Base-by-base conservation (phyloP, 2,797 vertebrate genomes). In the Trachops cirrhosus region DNA sequence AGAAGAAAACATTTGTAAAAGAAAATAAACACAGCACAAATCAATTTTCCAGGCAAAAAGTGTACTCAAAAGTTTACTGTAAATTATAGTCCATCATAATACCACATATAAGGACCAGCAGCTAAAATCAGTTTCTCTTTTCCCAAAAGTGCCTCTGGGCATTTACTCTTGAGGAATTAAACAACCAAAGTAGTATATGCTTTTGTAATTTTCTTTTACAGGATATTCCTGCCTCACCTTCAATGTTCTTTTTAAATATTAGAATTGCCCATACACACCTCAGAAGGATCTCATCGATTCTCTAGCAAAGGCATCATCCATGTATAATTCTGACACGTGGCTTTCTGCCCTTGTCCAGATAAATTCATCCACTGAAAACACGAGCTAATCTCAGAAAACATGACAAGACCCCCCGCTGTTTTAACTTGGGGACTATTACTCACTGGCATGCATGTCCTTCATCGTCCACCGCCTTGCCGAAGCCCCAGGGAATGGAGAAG, bases 361-460 rank as follows among this genome's bases (percentile, higher is more conserved):
- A 91, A 87, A 94, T 77, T 19, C 26, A 73, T 84, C 73, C 29
- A 73, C 79, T 18, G 16, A 46, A 82, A 83, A 41, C 86, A 86
- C 0, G 12, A 86, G 78, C 57, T 41, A 7, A 70, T 75, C 79
- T 73, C 83, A 85, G 50, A 84, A 91, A 73, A 71, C 67, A 78
- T 2, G 39, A 91, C 26, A 48, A 93, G 57, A 75, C 37, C 64
- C 50, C 15, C 59, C 21, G 8, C 48, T 57, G 71, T 54, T 96
- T 86, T 52, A 75, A 77, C 71, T 73, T 78, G 77, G 96, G 73
- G 75, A 78, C 77, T 54, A 26, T 52, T 98, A 99, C 98, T 99
- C 97, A 99, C 98, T 95, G 98, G 96, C 98, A 99, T 93, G 97
- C 86, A 67, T 95, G 98, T 80, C 98, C 98, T 79, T 98, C 98